Evolutionary conservation across 2,113 vertebrate genomes (phyloP).

Genomic region (Hemicordylus capensis): DNA sequence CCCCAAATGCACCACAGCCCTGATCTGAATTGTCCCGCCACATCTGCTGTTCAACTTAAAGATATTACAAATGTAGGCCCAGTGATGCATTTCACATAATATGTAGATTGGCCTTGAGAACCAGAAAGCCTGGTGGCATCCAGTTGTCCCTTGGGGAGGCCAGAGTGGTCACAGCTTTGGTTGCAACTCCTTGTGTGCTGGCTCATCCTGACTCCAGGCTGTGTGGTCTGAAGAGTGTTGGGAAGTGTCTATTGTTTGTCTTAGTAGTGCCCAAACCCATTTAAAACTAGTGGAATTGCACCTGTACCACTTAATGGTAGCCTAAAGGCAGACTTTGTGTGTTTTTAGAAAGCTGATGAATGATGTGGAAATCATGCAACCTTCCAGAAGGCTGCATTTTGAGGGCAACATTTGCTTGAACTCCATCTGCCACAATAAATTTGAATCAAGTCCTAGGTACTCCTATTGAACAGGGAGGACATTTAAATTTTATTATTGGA

Average conservation of each 20-base stretch:
- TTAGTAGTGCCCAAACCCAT: conserved; percentile 27
- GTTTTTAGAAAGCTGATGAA: conserved; percentile 18
- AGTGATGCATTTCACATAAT: no score
- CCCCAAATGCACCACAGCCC: no score
- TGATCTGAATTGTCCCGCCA: no score
- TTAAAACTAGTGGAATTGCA: conserved; percentile 39
- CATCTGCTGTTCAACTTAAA: no score
- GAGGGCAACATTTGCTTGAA: conserved; percentile 40
- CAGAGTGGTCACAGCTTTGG: neutral
- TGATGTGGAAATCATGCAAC: conserved; percentile 28
- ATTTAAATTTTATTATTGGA: conserved; percentile 21
- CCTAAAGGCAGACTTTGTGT: conserved; percentile 40
- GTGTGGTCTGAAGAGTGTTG: neutral
- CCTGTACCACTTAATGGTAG: conserved; percentile 28
- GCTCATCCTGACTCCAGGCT: neutral
- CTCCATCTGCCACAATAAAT: conserved; percentile 52
- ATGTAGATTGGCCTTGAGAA: no score
- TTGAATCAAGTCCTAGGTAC: conserved; percentile 42
- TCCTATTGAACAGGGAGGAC: conserved; percentile 14
- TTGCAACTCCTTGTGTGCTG: neutral
- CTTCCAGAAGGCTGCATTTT: conserved; percentile 38
- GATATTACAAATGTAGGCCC: no score
- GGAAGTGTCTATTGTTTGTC: neutral
- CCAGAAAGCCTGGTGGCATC: neutral
- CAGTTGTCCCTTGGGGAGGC: neutral